Evolutionary conservation across 2,888 invertebrate genomes (phyloP).

Genomic region (Sympetrum striolatum): DNA sequence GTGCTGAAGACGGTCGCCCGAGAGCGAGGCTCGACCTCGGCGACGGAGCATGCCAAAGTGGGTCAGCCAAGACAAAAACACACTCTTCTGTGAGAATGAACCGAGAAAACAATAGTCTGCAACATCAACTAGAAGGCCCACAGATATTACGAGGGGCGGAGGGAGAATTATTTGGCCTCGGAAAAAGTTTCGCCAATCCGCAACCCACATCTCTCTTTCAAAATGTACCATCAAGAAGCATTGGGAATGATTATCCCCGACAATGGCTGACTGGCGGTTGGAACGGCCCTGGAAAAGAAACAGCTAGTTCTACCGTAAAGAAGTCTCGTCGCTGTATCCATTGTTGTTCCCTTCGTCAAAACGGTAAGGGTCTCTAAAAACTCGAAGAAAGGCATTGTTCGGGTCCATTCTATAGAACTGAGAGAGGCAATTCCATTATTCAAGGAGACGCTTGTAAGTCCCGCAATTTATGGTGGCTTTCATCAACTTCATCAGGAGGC

Average conservation of each 20-base stretch:
- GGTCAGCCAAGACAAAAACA: conserved; percentile 40
- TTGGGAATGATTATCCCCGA: conserved; percentile 33
- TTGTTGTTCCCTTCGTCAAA: neutral
- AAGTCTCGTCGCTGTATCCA: neutral
- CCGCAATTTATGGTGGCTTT: neutral
- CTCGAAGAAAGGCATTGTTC: neutral
- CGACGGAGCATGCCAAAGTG: conserved; percentile 13
- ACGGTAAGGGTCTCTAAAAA: neutral
- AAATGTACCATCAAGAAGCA: conserved; percentile 26
- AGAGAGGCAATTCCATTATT: neutral
- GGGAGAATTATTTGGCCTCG: neutral
- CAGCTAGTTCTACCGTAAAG: neutral
- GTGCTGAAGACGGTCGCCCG: conserved; percentile 5
- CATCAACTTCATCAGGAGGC: neutral
- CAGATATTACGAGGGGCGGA: neutral
- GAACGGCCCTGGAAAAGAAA: conserved; percentile 18
- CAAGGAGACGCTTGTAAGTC: neutral
- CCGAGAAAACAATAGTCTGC: conserved; percentile 36
- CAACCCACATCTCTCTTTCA: conserved; percentile 35
- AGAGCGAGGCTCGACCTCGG: neutral
- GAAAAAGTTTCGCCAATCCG: neutral
- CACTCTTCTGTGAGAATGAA: neutral
- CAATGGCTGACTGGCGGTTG: conserved; percentile 23
- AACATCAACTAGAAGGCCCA: conserved; percentile 33
- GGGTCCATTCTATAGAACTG: neutral